Conservation (phyloP, 2,113 vertebrate species). For the Elachura formosa region DNA sequence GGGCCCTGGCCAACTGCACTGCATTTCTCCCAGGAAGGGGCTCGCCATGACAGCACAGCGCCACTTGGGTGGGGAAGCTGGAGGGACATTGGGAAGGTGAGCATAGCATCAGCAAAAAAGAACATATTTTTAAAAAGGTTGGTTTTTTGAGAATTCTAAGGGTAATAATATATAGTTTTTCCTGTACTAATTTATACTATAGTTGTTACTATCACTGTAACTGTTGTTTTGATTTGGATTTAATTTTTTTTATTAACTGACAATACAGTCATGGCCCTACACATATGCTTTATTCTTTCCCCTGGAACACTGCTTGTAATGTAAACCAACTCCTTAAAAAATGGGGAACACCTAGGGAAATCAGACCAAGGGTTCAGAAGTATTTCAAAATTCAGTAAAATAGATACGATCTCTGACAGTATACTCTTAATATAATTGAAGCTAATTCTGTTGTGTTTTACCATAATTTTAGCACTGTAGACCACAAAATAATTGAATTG, state of each 20-base stretch:
- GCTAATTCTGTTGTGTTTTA: neutral
- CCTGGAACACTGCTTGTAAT: neutral
- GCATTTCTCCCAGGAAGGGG: neutral
- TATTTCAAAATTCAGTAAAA: neutral
- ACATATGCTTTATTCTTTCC: neutral
- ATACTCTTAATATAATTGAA: neutral
- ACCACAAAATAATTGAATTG: neutral
- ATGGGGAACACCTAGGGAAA: neutral
- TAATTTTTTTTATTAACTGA: neutral
- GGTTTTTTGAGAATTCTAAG: neutral
- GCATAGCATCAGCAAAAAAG: neutral
- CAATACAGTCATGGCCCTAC: neutral
- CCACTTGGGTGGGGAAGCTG: neutral
- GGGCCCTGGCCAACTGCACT: neutral
- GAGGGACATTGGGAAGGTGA: neutral
- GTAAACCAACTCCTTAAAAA: neutral
- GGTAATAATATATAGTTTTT: neutral
- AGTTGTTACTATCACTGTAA: neutral
- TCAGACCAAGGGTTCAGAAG: neutral
- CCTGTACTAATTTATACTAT: neutral
- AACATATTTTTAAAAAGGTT: fast-evolving
- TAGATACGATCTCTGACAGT: neutral
- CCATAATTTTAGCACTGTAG: neutral
- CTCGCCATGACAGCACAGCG: fast-evolving
- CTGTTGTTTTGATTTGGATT: neutral